Conservation (phyloP, 2,888 invertebrate genomes). For the Phengaris arion region DNA sequence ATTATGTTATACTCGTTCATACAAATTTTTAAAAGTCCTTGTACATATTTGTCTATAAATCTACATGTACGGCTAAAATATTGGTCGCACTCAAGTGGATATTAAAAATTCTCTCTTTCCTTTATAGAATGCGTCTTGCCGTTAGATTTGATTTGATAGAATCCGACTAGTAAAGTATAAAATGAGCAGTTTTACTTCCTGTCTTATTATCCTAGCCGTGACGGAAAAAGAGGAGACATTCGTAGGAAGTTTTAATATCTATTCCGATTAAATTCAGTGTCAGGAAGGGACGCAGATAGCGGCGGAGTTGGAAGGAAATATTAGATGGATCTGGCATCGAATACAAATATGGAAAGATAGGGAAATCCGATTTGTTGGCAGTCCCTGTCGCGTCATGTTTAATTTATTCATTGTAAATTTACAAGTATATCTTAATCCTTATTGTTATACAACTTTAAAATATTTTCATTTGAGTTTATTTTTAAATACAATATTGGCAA, state of each 20-base stretch:
- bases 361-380: conserved; percentile 75
- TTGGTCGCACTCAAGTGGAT: background rate
- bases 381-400: conserved; percentile 74
- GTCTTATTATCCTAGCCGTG: conserved; percentile 33
- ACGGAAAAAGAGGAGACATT: conserved; percentile 55
- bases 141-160: conserved; percentile 15
- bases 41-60: background rate
- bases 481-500: too few species aligned
- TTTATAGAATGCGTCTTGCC: background rate
- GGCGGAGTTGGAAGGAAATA: conserved; percentile 75
- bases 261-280: conserved; percentile 80
- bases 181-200: conserved; percentile 22
- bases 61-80: background rate
- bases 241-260: conserved; percentile 78
- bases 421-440: conserved; percentile 8
- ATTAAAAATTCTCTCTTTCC: background rate
- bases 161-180: conserved; percentile 31
- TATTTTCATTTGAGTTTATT: too few species aligned
- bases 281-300: conserved; percentile 77
- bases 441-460: background rate
- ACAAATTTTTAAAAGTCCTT: too few species aligned
- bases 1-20: too few species aligned
- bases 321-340: conserved; percentile 76
- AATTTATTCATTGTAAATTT: too few species aligned
- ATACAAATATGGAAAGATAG: conserved; percentile 78